phyloP scores from a whole-genome alignment of 2,113 vertebrate species.

The Anguilla japonica region DNA sequence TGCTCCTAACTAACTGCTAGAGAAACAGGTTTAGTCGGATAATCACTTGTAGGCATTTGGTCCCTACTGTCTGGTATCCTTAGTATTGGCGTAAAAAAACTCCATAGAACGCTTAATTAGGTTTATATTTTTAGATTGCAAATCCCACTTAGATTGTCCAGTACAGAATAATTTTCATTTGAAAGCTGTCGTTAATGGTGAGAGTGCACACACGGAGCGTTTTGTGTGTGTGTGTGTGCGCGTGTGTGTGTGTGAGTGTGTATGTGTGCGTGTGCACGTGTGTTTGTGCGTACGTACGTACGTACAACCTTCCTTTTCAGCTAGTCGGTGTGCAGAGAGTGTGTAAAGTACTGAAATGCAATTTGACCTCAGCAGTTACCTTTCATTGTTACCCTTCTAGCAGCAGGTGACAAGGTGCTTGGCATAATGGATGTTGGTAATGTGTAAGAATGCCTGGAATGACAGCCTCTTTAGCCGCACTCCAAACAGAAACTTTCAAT shows the following conservation, averaged over 20 bases:
- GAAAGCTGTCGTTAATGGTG: no score
- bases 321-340: not conserved
- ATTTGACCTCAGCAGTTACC: not conserved
- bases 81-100: not conserved
- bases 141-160: not conserved
- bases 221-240: no score
- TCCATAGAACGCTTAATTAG: not conserved
- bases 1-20: not conserved
- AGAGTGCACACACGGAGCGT: no score
- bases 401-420: constrained; percentile 4
- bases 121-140: not conserved
- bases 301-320: not conserved
- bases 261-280: no score
- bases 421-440: not conserved
- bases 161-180: no score
- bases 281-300: no score
- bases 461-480: not conserved
- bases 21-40: not conserved
- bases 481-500: not conserved
- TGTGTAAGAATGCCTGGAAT: not conserved
- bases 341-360: not conserved
- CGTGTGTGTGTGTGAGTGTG: no score
- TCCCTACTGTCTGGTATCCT: not conserved
- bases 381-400: not conserved
- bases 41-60: not conserved